phyloP scores from a whole-genome alignment of 2,113 vertebrate species.

The Seriola dumerili region DNA sequence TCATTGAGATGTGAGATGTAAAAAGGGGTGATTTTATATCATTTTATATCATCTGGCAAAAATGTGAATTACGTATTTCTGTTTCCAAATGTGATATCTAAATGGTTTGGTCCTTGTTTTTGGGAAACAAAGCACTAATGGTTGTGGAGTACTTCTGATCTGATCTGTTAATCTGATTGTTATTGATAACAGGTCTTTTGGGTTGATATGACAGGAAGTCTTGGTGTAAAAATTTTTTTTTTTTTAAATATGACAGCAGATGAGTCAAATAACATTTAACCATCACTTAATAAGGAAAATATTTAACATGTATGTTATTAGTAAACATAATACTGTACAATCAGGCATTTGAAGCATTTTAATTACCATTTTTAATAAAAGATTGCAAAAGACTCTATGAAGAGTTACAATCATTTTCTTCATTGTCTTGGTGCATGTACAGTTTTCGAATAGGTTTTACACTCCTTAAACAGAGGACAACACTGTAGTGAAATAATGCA shows the following conservation, averaged over 20 bases:
- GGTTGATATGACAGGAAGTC: neutral
- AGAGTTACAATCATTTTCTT: constrained; percentile 82
- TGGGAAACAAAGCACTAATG: neutral
- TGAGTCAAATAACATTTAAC: neutral
- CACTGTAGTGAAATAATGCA: constrained; percentile 74
- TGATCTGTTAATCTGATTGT: constrained; percentile 7
- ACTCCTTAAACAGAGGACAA: constrained; percentile 74
- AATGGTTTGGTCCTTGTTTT: constrained; percentile 1
- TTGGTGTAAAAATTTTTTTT: neutral
- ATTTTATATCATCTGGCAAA: constrained; percentile 37
- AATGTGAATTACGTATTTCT: constrained; percentile 23
- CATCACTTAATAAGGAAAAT: neutral
- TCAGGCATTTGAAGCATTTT: constrained; percentile 44
- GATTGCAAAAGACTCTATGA: constrained; percentile 77
- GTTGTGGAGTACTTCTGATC: neutral
- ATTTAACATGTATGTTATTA: neutral
- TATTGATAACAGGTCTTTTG: neutral
- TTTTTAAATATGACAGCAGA: neutral
- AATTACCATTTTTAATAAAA: constrained; percentile 75
- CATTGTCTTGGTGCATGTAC: constrained; percentile 82
- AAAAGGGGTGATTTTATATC: constrained; percentile 35
- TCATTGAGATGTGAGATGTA: constrained; percentile 56
- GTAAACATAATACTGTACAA: constrained; percentile 22
- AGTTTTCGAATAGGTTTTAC: constrained; percentile 69
- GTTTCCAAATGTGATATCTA: neutral